These are phyloP conservation scores for Metridium senile DNA, from an alignment of 92 coral and sea anemone genomes.

Conservation along the genomic window DNA sequence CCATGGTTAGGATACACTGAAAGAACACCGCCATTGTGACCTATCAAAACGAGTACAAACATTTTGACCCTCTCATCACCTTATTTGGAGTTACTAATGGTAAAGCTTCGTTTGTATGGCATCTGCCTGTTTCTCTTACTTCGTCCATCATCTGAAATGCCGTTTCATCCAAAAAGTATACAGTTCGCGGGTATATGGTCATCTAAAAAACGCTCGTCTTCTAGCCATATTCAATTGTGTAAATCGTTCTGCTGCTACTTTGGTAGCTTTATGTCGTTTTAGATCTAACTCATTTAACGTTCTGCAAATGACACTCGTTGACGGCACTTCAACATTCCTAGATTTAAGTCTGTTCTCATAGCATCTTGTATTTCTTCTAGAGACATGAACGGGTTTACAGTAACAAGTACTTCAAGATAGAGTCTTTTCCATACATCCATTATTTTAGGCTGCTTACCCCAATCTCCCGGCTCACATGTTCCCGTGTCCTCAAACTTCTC, in stretches of 20 bases:
- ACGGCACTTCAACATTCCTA: slow-evolving; percentile 30
- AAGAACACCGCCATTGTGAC: slow-evolving; percentile 39
- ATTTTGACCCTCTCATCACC: slow-evolving; percentile 27
- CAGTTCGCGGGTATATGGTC: slow-evolving; percentile 44
- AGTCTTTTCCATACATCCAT: slow-evolving; percentile 36
- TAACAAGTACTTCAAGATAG: slow-evolving; percentile 27
- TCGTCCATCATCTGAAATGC: slow-evolving; percentile 28
- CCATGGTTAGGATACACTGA: slow-evolving; percentile 43
- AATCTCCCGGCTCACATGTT: slow-evolving; percentile 29
- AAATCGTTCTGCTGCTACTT: slow-evolving; percentile 46
- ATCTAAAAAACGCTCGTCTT: slow-evolving; percentile 28
- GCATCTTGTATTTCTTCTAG: slow-evolving; percentile 36
- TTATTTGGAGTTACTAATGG: slow-evolving; percentile 17
- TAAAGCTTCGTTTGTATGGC: slow-evolving; percentile 24
- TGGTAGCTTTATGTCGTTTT: slow-evolving; percentile 37
- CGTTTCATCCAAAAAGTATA: slow-evolving; percentile 48
- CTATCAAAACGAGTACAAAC: slow-evolving; percentile 25
- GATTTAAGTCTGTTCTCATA: slow-evolving; percentile 27
- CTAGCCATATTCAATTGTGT: slow-evolving; percentile 33
- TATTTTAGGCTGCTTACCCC: slow-evolving; percentile 35
- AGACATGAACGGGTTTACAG: slow-evolving; percentile 39
- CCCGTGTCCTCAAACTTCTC: slow-evolving; percentile 35
- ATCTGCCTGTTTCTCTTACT: slow-evolving; percentile 32
- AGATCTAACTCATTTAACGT: slow-evolving; percentile 33
- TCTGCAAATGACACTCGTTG: slow-evolving; percentile 36